phyloP scores from a whole-genome alignment of 2,113 vertebrate species.

The Mugil cephalus region DNA sequence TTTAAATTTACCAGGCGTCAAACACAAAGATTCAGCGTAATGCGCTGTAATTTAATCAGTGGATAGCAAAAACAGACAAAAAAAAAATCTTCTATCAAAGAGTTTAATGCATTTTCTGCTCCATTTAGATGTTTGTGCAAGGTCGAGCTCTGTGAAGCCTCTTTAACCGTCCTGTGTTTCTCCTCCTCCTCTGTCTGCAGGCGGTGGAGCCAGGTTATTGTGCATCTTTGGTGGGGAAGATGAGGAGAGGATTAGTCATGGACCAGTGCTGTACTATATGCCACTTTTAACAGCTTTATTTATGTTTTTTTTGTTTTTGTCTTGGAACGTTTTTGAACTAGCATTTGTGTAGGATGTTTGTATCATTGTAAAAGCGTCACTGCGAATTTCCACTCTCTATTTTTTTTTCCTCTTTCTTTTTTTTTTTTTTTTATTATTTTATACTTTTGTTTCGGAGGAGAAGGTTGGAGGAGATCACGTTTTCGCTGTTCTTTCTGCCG shows the following conservation, averaged over 20 bases:
- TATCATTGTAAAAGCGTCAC: constrained; percentile 87
- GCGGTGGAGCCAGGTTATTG: constrained; percentile 66
- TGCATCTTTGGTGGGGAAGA: constrained; percentile 62
- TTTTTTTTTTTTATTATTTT: not conserved
- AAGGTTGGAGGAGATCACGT: constrained; percentile 79
- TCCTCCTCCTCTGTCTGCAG: constrained; percentile 56
- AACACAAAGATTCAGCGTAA: constrained; percentile 12
- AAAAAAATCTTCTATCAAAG: too few relatives aligned
- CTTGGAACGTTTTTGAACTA: constrained; percentile 75
- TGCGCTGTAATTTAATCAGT: constrained; percentile 32
- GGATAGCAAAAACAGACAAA: too few relatives aligned
- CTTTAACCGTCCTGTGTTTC: constrained; percentile 13
- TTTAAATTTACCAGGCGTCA: not conserved
- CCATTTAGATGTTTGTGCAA: constrained; percentile 28
- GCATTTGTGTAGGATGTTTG: constrained; percentile 85
- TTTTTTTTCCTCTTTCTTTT: not conserved
- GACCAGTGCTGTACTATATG: constrained; percentile 89
- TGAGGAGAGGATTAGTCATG: constrained; percentile 77
- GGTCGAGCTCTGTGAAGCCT: constrained; percentile 7
- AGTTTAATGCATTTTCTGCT: constrained; percentile 39
- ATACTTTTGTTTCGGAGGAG: constrained; percentile 28
- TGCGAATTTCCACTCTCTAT: constrained; percentile 48
- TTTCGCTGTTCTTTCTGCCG: constrained; percentile 73
- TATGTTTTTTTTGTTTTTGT: constrained; percentile 84
- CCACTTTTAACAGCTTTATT: constrained; percentile 95